Conservation (phyloP, 2,113 vertebrate species). For the Prolemur simus region DNA sequence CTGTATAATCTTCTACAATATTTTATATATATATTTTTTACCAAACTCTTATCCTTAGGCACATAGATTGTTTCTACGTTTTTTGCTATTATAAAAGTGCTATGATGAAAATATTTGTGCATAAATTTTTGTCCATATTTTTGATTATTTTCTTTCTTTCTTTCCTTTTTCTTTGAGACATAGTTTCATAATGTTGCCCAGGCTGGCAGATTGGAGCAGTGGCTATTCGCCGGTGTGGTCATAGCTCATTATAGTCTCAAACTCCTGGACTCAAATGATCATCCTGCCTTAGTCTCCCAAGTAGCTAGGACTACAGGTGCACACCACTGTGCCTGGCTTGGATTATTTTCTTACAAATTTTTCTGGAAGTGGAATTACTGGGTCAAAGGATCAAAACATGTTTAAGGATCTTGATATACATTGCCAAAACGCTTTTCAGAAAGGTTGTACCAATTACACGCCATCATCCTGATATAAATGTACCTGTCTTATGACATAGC, state of each 20-base stretch:
- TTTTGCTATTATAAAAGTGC: slow-evolving; percentile 2
- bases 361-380: slow-evolving; percentile 15
- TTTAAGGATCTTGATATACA: slow-evolving; percentile 16
- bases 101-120: background rate
- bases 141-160: slow-evolving; percentile 12
- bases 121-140: background rate
- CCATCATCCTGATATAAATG: background rate
- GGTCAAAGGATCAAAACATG: background rate
- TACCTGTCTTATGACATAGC: background rate
- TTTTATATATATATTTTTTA: background rate
- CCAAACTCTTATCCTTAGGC: background rate
- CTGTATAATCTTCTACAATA: background rate
- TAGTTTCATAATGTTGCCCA: background rate
- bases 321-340: background rate
- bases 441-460: background rate
- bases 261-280: background rate
- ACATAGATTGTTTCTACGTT: background rate
- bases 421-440: slow-evolving; percentile 14
- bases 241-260: background rate
- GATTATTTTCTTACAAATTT: slow-evolving; percentile 23
- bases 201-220: background rate
- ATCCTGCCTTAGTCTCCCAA: background rate
- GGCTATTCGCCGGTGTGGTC: background rate
- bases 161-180: background rate
- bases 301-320: background rate